Conservation (phyloP, 2,113 vertebrate genomes). For the Sylvia atricapilla region DNA sequence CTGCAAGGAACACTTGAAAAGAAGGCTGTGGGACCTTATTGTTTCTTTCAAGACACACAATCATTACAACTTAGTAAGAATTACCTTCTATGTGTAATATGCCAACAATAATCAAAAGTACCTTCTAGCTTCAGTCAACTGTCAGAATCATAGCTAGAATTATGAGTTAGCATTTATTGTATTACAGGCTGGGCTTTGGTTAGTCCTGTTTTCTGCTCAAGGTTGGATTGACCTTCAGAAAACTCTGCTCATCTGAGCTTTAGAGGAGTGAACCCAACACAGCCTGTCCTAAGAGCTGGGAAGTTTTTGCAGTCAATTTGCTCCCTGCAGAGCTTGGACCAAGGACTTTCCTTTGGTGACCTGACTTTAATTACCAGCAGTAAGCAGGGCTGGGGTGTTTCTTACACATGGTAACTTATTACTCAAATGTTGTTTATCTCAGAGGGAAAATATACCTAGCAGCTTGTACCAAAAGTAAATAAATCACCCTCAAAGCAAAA, state of each 20-base stretch:
- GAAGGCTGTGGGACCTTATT: background rate
- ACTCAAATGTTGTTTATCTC: constrained; percentile 32
- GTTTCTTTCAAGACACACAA: background rate
- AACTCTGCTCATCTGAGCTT: background rate
- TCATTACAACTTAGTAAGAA: background rate
- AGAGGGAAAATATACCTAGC: background rate
- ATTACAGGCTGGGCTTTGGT: background rate
- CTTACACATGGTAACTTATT: background rate
- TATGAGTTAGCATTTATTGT: background rate
- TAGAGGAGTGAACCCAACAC: background rate
- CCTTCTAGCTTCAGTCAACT: background rate
- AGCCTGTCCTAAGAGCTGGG: background rate
- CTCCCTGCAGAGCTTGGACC: background rate
- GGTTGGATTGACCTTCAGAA: background rate
- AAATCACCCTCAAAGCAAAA: background rate
- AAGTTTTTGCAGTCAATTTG: background rate
- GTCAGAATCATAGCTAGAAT: background rate
- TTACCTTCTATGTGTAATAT: background rate
- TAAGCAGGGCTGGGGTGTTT: constrained; percentile 15
- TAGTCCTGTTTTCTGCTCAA: background rate
- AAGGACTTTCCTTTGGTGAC: background rate
- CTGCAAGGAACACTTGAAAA: background rate
- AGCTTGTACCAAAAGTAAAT: background rate
- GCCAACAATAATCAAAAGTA: background rate
- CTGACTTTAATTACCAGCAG: background rate